Base-by-base conservation (phyloP, 2,888 invertebrate genomes). In the Smittia sp. region DNA sequence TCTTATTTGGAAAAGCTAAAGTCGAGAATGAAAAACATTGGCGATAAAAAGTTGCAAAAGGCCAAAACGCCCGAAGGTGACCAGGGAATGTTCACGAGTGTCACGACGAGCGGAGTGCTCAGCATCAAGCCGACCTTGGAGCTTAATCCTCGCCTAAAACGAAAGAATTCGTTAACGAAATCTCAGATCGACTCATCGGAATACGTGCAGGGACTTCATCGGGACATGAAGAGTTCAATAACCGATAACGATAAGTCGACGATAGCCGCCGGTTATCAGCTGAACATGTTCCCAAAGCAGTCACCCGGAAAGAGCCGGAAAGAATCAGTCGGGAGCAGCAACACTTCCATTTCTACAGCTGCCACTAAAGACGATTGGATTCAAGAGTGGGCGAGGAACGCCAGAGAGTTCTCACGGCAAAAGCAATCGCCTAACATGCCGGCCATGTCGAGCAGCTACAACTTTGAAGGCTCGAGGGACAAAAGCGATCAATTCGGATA, bases 91-190 rank as follows among this genome's bases (percentile, higher is more conserved):
- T 88, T 90, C 74, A 90, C 90, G 13, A 90, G 90, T 0, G 89
- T 90, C 0, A 90, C 90, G 1, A 89, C 90, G 0, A 90, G 90
- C 66, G 90, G 90, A 0, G 88, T 89, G 7, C 81, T 90, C 76
- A 87, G 87, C 76, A 85, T 86, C 2, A 85, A 86, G 76, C 81
- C 78, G 58, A 81, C 78, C 75, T 22, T 85, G 79, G 80, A 82
- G 74, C 77, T 80, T 0, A 78, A 81, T 74, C 81, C 81, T 1
- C 79, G 80, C 66, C 74, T 81, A 46, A 79, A 78, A 22, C 82
- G 87, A 75, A 83, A 87, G 13, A 86, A 87, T 75, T 87, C 88
- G 77, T 79, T 90, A 75, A 87, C 88, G 0, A 89, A 90, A 78
- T 90, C 90, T 0, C 89, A 90, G 76, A 87, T 90, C 58, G 90